Evolutionary conservation across 2,888 invertebrate species (phyloP).

Genomic region (Agrochola lota): DNA sequence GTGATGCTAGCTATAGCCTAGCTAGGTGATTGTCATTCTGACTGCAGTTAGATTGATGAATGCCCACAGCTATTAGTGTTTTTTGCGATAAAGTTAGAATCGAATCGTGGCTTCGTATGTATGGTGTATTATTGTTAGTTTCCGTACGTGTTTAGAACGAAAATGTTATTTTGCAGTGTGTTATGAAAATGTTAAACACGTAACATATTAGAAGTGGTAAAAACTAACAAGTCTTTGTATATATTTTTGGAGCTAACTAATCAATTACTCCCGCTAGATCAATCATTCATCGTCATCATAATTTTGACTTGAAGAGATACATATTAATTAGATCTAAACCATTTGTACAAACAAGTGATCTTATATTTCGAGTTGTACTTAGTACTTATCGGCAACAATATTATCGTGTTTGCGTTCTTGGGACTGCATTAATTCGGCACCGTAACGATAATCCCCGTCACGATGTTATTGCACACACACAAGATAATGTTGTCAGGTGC

Average conservation of each 20-base stretch:
- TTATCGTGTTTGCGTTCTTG: constrained; percentile 36
- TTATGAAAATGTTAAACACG: neutral
- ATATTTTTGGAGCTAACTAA: neutral
- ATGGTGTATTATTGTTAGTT: constrained; percentile 5
- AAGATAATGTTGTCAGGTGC: constrained; percentile 64
- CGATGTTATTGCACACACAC: constrained; percentile 53
- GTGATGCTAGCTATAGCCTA: constrained; percentile 11
- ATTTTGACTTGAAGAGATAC: neutral
- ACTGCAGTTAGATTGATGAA: constrained; percentile 50
- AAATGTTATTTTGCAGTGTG: constrained; percentile 1
- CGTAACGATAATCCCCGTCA: constrained; percentile 41
- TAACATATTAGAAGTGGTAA: neutral
- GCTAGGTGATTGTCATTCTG: constrained; percentile 40
- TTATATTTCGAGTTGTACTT: constrained; percentile 32
- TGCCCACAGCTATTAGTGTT: constrained; percentile 21
- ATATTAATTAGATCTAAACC: constrained; percentile 15
- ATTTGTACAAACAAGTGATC: constrained; percentile 22
- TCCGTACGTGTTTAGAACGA: neutral
- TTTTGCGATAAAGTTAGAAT: constrained; percentile 22
- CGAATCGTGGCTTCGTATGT: constrained; percentile 5
- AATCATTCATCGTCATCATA: neutral
- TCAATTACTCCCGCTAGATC: neutral
- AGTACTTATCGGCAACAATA: constrained; percentile 33
- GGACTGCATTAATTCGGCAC: constrained; percentile 52
- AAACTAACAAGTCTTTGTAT: neutral